These are phyloP conservation scores for Chrysina gloriosa DNA, from an alignment of 2,888 invertebrate genomes.

Conservation along the genomic window DNA sequence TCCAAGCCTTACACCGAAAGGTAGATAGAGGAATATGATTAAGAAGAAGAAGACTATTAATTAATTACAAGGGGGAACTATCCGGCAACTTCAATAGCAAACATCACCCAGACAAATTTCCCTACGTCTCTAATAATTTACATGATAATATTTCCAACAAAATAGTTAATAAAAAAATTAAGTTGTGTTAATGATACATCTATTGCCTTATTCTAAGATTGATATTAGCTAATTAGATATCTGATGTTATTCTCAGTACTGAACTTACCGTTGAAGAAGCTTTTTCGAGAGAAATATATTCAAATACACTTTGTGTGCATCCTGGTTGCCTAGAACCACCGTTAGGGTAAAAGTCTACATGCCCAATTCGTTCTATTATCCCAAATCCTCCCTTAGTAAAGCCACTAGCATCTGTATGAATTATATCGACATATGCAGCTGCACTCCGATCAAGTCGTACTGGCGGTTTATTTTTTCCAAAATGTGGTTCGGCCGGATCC, in stretches of 20 bases:
- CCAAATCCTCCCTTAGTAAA: constrained; percentile 84
- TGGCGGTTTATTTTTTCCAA: constrained; percentile 81
- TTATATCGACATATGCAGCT: constrained; percentile 88
- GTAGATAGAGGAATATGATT: no score
- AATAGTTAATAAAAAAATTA: no score
- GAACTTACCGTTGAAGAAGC: constrained; percentile 70
- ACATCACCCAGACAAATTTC: no score
- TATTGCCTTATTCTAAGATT: no score
- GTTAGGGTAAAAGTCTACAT: constrained; percentile 93
- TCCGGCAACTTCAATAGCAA: no score
- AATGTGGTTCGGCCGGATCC: constrained; percentile 94
- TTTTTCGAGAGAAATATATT: constrained; percentile 74
- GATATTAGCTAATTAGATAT: no score
- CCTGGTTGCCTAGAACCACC: constrained; percentile 87
- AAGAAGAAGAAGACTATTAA: no score
- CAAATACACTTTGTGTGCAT: constrained; percentile 69
- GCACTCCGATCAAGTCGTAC: constrained; percentile 89
- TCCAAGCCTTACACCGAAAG: no score
- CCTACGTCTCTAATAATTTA: no score
- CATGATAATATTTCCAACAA: no score
- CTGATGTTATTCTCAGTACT: constrained; percentile 43
- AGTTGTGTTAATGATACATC: no score
- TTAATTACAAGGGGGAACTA: no score
- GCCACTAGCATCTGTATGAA: constrained; percentile 88
- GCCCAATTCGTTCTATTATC: constrained; percentile 83